Evolutionary conservation across 2,113 vertebrate genomes (phyloP).

Genomic region (Martes martes): DNA sequence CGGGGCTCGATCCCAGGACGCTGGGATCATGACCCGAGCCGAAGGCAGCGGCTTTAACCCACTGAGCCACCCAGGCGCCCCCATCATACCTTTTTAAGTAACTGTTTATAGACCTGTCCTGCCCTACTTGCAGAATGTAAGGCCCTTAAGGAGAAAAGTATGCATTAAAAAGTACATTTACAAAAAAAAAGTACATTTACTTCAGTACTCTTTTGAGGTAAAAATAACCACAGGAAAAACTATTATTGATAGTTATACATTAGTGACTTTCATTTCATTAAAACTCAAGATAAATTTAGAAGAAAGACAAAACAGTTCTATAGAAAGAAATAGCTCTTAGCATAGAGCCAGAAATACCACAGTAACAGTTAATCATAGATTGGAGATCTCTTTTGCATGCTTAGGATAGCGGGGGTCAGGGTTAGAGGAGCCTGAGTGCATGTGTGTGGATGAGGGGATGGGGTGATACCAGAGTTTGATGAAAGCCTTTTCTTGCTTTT

Average conservation of each 20-base stretch:
- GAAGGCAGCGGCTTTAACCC: no score
- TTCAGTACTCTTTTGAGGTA: slow-evolving; percentile 12
- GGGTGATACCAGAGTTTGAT: not conserved
- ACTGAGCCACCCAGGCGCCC: no score
- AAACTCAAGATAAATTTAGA: not conserved
- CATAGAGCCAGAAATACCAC: not conserved
- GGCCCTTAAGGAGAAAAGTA: not conserved
- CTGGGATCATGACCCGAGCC: no score
- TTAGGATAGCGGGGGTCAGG: not conserved
- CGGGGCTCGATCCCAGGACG: no score
- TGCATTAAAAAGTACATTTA: not conserved
- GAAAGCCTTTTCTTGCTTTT: not conserved
- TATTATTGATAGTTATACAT: not conserved
- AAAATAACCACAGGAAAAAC: not conserved
- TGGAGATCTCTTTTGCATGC: not conserved
- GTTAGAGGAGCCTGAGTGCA: not conserved
- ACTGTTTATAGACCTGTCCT: not conserved
- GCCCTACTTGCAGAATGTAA: not conserved
- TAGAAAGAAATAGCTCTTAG: not conserved
- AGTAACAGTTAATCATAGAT: not conserved
- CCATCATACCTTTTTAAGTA: not conserved
- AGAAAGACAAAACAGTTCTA: not conserved
- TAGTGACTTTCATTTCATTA: not conserved
- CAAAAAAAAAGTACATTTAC: not conserved
- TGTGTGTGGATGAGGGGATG: not conserved